Base-by-base conservation (phyloP, 2,113 vertebrate species). In the Leptobrachium leishanense region DNA sequence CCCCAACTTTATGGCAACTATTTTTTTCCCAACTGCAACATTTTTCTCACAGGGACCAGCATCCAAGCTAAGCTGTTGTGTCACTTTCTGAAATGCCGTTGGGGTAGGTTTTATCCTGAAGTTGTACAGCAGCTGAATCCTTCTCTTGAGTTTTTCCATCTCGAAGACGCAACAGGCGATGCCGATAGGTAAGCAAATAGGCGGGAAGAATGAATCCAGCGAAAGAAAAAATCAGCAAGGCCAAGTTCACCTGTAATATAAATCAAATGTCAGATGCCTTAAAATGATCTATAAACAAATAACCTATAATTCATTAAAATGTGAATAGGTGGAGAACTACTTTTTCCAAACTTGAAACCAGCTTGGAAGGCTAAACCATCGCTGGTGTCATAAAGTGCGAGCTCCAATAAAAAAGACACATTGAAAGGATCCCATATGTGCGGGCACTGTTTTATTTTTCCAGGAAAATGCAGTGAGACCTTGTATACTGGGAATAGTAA, bases 211-310 rank as follows among this genome's bases (percentile, higher is more conserved):
- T 31, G 10, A 76, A 76, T 41, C 74, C 74, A 41, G 63, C 50
- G 67, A 76, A 76, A 31, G 74, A 76, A 68, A 76, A 76, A 10
- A 76, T 76, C 42, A 76, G 50, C 2, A 76, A 50, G 2, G 44
- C 46, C 13, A 76, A 6, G 12, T 76, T 76, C 50, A 76, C 74
- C 74, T 76, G 44, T 13, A 68, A 67, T 13, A 76, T 5, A 76
- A 68, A 50, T 50, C 4, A 50, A 50, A 50, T 50, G 8, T 8
- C 46, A 4, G 8, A 50, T 50, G 8, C 46, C 8, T 50, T 31
- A 31, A 31, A 31, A 31, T 31, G 20, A 31, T 31, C 20, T 31
- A 31, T 31, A 31, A 31, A 31, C 20, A 31, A 31, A 31, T 31
- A 31, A 31, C 20, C 20, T 31, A 31, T 31, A 31, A 31, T 31